Percentiles rank a stretch among this genome's conserved stretches.
phyloP scores from a whole-genome alignment of 2,797 vertebrate genomes.

The Carapus acus region DNA sequence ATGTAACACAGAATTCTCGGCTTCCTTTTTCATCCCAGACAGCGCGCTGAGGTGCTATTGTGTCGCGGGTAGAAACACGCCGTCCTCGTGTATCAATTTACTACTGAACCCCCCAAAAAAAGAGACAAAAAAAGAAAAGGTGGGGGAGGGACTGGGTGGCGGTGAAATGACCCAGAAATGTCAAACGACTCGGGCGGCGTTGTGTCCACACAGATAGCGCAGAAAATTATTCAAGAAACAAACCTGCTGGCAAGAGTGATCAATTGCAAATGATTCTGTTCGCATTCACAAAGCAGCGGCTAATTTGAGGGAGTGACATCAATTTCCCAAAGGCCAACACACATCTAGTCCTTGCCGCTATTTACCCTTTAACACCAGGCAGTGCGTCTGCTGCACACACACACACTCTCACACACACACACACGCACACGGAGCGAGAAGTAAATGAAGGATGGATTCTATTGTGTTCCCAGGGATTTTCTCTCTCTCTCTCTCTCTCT shows the following conservation, averaged over 20 bases:
- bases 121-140: too few species aligned
- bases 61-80: conserved; percentile 47
- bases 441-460: conserved; percentile 53
- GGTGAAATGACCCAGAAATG: conserved; percentile 69
- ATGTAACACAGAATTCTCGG: conserved; percentile 38
- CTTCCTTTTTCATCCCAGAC: conserved; percentile 26
- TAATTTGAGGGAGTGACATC: conserved; percentile 74
- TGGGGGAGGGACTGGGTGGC: too few species aligned
- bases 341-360: conserved; percentile 41
- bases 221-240: conserved; percentile 66
- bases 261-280: conserved; percentile 71
- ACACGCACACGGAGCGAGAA: conserved; percentile 34
- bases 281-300: conserved; percentile 64
- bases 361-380: conserved; percentile 70
- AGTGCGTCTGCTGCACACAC: conserved; percentile 35
- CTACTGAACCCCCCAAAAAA: conserved; percentile 41
- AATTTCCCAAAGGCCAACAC: conserved; percentile 68
- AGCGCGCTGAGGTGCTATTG: conserved; percentile 38
- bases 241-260: conserved; percentile 69
- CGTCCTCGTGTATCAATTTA: conserved; percentile 63
- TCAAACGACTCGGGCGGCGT: conserved; percentile 50
- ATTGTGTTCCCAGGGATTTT: conserved; percentile 4
- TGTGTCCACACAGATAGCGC: conserved; percentile 51
- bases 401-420: too few species aligned
- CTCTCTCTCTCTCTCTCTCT: conserved; percentile 6